Evolutionary conservation across 2,113 vertebrate species (phyloP).

Genomic region (Chloropsis cyanopogon): DNA sequence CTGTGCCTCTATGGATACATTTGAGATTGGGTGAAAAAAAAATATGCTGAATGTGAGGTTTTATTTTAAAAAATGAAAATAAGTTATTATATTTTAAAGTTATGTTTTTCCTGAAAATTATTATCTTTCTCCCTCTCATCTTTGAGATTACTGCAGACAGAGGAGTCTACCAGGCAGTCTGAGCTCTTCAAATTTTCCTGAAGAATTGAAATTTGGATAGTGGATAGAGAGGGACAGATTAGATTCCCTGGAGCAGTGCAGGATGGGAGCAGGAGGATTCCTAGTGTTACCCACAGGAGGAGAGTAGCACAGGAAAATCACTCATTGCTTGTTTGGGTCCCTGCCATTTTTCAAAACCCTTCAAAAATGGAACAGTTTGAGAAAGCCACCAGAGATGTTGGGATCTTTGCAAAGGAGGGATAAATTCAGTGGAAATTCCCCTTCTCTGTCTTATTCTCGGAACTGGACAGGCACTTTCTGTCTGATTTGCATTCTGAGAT

Average conservation of each 20-base stretch:
- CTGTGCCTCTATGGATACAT: not conserved
- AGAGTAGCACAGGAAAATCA: not conserved
- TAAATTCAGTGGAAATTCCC: not conserved
- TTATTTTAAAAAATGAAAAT: not conserved
- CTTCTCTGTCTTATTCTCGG: not conserved
- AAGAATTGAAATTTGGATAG: not conserved
- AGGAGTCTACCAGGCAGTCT: not conserved
- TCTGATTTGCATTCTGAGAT: not conserved
- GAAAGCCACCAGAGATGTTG: not conserved
- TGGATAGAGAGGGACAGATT: not conserved
- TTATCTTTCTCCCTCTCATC: fast-evolving
- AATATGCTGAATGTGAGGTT: fast-evolving
- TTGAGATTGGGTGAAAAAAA: not conserved
- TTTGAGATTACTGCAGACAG: not conserved
- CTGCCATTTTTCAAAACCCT: not conserved
- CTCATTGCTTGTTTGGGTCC: not conserved
- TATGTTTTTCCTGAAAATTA: not conserved
- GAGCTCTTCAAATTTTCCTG: not conserved
- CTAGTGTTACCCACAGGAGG: not conserved
- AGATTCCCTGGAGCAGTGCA: not conserved
- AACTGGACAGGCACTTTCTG: not conserved
- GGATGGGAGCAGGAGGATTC: not conserved
- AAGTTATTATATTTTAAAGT: not conserved
- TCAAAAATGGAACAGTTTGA: not conserved
- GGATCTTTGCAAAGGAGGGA: not conserved